Evolutionary conservation across 1,140 invertebrate species (phyloP).

Genomic region (Drosophila auraria): DNA sequence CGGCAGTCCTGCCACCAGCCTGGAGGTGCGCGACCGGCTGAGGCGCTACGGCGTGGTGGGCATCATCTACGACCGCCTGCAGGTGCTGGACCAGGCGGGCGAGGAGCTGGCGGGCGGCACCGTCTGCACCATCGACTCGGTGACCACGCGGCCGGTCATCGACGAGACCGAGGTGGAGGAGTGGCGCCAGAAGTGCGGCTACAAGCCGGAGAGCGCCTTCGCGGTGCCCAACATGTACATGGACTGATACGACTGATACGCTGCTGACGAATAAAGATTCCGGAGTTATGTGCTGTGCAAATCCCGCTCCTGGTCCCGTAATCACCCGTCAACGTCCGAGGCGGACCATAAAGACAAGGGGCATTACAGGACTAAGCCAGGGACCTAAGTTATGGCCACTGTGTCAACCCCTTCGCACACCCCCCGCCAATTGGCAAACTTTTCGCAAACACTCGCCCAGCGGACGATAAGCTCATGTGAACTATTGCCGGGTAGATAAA

Average conservation of each 20-base stretch:
- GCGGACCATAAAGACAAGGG: constrained; percentile 53
- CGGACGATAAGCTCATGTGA: constrained; percentile 80
- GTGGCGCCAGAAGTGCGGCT: constrained; percentile 37
- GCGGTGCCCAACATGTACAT: background rate
- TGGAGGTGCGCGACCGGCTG: constrained; percentile 1
- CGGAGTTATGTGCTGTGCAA: constrained; percentile 43
- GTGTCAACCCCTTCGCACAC: constrained; percentile 67
- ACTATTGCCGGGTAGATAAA: constrained; percentile 82
- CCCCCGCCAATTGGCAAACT: constrained; percentile 61
- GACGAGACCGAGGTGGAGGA: constrained; percentile 26
- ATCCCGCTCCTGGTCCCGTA: constrained; percentile 46
- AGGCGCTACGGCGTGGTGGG: constrained; percentile 41
- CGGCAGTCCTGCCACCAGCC: constrained; percentile 4
- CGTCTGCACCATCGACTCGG: constrained; percentile 54
- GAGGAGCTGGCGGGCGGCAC: constrained; percentile 30
- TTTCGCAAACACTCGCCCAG: constrained; percentile 71
- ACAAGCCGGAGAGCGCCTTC: background rate
- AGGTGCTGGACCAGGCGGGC: constrained; percentile 51
- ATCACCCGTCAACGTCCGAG: constrained; percentile 46
- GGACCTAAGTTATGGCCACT: constrained; percentile 46
- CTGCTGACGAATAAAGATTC: constrained; percentile 7
- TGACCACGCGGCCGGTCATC: constrained; percentile 24
- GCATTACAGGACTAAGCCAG: constrained; percentile 80
- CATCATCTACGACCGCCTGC: constrained; percentile 60
- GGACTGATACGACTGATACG: background rate